A percentile compares a stretch with the other conserved stretches of the same genome.
phyloP scores from a whole-genome alignment of 1,140 invertebrate genomes.

The Cyclina sinensis region DNA sequence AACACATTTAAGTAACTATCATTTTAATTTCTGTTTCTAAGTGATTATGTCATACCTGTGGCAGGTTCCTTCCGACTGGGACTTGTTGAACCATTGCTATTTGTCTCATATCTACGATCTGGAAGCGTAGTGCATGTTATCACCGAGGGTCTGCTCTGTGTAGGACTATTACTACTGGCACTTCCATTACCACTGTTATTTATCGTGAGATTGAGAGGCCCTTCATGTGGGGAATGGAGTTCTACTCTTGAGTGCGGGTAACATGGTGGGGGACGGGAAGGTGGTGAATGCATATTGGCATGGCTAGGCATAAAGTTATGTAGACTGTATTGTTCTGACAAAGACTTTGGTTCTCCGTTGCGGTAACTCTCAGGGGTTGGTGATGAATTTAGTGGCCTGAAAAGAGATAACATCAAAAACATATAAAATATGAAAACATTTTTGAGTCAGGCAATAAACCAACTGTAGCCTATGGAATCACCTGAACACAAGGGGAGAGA shows the following conservation, averaged over 20 bases:
- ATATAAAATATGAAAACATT: too few relatives aligned
- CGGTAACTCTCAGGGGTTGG: slow-evolving; percentile 75
- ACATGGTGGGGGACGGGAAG: slow-evolving; percentile 62
- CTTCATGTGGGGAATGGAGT: slow-evolving; percentile 75
- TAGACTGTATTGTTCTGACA: slow-evolving; percentile 42
- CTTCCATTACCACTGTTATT: slow-evolving; percentile 67
- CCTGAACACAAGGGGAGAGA: too few relatives aligned
- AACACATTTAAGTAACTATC: too few relatives aligned
- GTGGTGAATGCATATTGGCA: slow-evolving; percentile 55
- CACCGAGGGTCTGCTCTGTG: slow-evolving; percentile 79
- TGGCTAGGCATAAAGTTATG: slow-evolving; percentile 59
- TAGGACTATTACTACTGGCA: slow-evolving; percentile 32
- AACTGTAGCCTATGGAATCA: too few relatives aligned
- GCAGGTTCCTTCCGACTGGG: slow-evolving; percentile 61
- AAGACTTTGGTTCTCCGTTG: not conserved
- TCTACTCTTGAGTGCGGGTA: slow-evolving; percentile 48
- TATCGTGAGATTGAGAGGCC: slow-evolving; percentile 82
- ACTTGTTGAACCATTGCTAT: slow-evolving; percentile 68
- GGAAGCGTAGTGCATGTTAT: slow-evolving; percentile 81
- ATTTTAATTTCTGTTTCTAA: too few relatives aligned
- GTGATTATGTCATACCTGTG: not conserved
- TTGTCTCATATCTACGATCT: slow-evolving; percentile 65
- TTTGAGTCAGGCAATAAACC: too few relatives aligned
- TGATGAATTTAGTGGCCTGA: slow-evolving; percentile 71
- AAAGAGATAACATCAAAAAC: slow-evolving; percentile 20